phyloP scores from a whole-genome alignment of 2,113 vertebrate genomes.

The Nothoprocta pentlandii region DNA sequence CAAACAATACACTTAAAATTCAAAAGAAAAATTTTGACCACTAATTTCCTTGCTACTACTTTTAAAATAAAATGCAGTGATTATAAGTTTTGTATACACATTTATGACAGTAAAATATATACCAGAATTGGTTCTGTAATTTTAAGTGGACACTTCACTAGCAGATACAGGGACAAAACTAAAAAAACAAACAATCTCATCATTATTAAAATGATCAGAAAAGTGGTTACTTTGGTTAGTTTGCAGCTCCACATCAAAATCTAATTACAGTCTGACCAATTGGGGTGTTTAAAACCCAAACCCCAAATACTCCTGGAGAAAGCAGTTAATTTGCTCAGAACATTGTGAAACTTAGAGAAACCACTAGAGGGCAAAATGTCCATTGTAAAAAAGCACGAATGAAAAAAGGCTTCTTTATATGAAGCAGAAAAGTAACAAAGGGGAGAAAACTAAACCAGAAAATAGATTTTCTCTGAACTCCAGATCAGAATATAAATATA shows the following conservation, averaged over 20 bases:
- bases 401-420: rapidly evolving
- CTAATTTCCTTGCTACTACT: neutral
- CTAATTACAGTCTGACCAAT: neutral
- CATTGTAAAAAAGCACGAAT: constrained; percentile 40
- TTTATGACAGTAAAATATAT: neutral
- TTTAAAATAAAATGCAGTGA: neutral
- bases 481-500: neutral
- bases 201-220: neutral
- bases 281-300: neutral
- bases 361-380: constrained; percentile 79
- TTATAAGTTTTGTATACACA: neutral
- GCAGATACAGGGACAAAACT: neutral
- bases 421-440: rapidly evolving
- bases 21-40: neutral
- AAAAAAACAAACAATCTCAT: neutral
- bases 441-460: neutral
- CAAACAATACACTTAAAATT: neutral
- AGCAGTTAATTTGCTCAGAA: neutral
- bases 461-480: neutral
- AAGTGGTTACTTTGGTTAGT: neutral
- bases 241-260: neutral
- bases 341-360: neutral
- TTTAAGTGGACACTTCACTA: neutral
- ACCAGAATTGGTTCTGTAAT: neutral
- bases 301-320: neutral